phyloP scores from a whole-genome alignment of 2,888 invertebrate genomes.

The Parnassius glacialis region DNA sequence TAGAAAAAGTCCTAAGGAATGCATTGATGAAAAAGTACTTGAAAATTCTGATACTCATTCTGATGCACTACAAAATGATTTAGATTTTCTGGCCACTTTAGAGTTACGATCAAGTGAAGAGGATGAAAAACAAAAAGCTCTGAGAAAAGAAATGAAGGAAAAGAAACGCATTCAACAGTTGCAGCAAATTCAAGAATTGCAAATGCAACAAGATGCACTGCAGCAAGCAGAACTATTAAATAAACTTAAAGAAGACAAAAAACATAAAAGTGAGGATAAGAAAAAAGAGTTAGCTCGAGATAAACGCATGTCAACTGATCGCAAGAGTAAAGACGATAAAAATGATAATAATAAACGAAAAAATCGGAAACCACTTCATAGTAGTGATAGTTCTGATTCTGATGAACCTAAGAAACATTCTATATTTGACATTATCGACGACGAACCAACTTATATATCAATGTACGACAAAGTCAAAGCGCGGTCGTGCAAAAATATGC shows the following conservation, averaged over 20 bases:
- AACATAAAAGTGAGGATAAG: constrained; percentile 64
- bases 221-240: constrained; percentile 62
- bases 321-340: constrained; percentile 77
- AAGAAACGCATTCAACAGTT: constrained; percentile 77
- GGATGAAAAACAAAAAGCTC: constrained; percentile 79
- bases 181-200: constrained; percentile 73
- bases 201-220: constrained; percentile 72
- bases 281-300: constrained; percentile 71
- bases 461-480: constrained; percentile 99
- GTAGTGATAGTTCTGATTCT: constrained; percentile 86
- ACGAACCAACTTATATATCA: constrained; percentile 94
- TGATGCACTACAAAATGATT: constrained; percentile 72
- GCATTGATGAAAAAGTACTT: constrained; percentile 46
- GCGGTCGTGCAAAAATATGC: constrained; percentile 95
- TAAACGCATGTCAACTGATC: constrained; percentile 74
- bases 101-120: constrained; percentile 82
- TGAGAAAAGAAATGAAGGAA: constrained; percentile 79
- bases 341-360: constrained; percentile 62
- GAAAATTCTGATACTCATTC: constrained; percentile 42
- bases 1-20: constrained; percentile 53
- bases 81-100: constrained; percentile 81
- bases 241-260: constrained; percentile 71
- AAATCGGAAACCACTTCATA: constrained; percentile 72
- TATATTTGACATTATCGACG: constrained; percentile 94
- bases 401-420: constrained; percentile 94